These are phyloP conservation scores for Drosophila stalkeri DNA, from an alignment of 2,888 invertebrate genomes.

Conservation along the genomic window DNA sequence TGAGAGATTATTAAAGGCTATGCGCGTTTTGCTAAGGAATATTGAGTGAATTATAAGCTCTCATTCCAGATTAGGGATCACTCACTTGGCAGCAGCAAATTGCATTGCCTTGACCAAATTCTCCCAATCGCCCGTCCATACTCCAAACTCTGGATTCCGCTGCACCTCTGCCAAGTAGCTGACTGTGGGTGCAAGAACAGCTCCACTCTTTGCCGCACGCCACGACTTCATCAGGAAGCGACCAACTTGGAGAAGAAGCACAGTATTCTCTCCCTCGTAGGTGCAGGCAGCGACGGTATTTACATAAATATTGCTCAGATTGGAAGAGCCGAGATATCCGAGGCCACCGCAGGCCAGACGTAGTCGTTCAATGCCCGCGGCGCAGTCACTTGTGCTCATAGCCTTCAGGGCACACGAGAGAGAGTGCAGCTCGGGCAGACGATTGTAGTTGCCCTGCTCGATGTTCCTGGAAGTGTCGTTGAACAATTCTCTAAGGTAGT, in stretches of 20 bases:
- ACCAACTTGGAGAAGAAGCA: conserved; percentile 95
- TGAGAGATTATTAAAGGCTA: conserved; percentile 89
- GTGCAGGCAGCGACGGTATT: conserved; percentile 94
- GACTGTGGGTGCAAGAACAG: conserved; percentile 88
- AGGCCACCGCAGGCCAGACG: conserved; percentile 97
- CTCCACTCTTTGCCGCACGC: conserved; percentile 88
- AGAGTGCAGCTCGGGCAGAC: conserved; percentile 93
- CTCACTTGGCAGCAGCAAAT: conserved; percentile 85
- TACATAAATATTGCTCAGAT: conserved; percentile 92
- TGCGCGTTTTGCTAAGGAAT: conserved; percentile 88
- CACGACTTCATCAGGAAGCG: conserved; percentile 92
- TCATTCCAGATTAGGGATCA: neutral
- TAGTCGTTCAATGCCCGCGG: conserved; percentile 91
- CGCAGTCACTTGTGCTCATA: conserved; percentile 90
- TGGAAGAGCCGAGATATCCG: conserved; percentile 94
- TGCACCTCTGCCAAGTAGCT: conserved; percentile 87
- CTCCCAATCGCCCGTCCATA: conserved; percentile 80
- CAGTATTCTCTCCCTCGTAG: conserved; percentile 98
- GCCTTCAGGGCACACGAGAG: conserved; percentile 96
- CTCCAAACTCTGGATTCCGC: conserved; percentile 54
- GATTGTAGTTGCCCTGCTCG: conserved; percentile 91
- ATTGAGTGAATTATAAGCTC: neutral
- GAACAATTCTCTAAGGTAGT: conserved; percentile 92
- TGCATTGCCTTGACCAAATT: conserved; percentile 85
- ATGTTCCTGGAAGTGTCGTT: conserved; percentile 91